Conservation (phyloP, 2,113 vertebrate species). For the Euleptes europaea region DNA sequence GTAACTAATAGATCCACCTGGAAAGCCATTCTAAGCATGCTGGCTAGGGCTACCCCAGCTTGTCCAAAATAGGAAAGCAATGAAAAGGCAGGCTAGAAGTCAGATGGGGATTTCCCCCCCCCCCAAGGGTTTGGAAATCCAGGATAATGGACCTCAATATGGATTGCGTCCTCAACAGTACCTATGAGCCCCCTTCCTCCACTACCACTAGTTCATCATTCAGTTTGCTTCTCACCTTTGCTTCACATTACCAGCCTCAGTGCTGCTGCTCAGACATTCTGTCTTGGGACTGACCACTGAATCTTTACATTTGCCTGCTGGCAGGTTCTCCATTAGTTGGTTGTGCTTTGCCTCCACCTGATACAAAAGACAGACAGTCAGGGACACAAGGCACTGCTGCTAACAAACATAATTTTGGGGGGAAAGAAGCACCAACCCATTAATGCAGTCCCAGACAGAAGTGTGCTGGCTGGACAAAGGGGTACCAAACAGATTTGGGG, state of each 20-base stretch:
- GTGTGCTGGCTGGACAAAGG: not conserved
- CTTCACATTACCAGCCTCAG: not conserved
- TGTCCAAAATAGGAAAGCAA: not conserved
- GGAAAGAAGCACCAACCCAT: not conserved
- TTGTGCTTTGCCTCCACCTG: not conserved
- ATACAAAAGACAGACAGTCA: not conserved
- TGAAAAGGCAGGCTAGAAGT: not conserved
- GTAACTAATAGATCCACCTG: not conserved
- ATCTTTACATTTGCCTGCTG: not conserved
- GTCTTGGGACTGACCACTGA: not conserved
- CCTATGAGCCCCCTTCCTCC: not conserved
- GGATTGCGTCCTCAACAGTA: not conserved
- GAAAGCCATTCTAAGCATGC: not conserved
- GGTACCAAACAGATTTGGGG: not conserved
- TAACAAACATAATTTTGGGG: not conserved
- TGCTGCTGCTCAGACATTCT: not conserved
- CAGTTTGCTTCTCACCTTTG: constrained; percentile 22
- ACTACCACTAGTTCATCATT: not conserved
- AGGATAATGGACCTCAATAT: not conserved
- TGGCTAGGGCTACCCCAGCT: too few relatives aligned
- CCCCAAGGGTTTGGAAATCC: not conserved
- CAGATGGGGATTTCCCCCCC: too few relatives aligned
- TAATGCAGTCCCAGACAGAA: not conserved
- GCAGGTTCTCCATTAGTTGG: not conserved
- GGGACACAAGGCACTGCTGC: not conserved